phyloP scores from a whole-genome alignment of 2,113 vertebrate genomes.

The Herpetotheres cachinnans region DNA sequence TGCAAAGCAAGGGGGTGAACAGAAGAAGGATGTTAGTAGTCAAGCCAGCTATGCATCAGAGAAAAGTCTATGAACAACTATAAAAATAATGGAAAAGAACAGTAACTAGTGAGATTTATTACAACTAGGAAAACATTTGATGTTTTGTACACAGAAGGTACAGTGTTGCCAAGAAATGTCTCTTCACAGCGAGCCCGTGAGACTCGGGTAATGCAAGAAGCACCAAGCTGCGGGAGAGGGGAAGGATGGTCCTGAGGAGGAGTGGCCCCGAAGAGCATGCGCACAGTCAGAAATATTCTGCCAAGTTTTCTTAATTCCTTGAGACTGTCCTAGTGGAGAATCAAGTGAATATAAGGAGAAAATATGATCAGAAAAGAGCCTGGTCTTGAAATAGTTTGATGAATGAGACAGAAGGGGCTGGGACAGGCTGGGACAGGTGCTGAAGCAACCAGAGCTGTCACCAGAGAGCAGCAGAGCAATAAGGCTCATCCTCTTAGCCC shows the following conservation, averaged over 20 bases:
- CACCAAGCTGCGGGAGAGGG: background rate
- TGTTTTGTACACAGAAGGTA: background rate
- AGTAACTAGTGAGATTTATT: background rate
- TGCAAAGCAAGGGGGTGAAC: background rate
- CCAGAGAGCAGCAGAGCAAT: background rate
- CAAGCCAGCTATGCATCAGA: background rate
- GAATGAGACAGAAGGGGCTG: background rate
- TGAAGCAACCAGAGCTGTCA: background rate
- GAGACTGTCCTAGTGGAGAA: background rate
- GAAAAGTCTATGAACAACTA: background rate
- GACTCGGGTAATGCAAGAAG: background rate
- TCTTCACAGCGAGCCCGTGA: background rate
- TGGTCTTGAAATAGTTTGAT: background rate
- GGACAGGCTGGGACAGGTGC: background rate
- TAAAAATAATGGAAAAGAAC: conserved; percentile 1
- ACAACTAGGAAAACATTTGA: background rate
- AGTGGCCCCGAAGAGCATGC: accelerated
- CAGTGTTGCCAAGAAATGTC: background rate
- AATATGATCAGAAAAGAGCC: background rate
- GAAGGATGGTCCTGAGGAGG: background rate
- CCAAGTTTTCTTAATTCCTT: background rate
- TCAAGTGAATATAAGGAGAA: background rate
- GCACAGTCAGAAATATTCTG: background rate
- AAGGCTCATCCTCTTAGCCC: background rate
- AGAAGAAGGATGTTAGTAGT: background rate